Conservation (phyloP, 2,888 invertebrate genomes). For the Lepidocyrtoides sp. region DNA sequence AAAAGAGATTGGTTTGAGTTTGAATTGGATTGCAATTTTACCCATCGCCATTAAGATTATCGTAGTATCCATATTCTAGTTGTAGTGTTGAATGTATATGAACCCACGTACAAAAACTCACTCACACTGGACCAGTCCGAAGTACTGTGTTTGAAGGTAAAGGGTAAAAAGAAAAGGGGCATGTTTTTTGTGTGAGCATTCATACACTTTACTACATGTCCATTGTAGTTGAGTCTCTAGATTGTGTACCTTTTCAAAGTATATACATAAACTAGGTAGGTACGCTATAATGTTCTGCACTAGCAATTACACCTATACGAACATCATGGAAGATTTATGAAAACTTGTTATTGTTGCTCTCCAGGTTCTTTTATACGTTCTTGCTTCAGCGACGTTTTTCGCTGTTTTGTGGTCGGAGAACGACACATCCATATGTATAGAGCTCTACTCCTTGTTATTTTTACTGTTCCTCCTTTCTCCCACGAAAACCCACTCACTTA, state of each 20-base stretch:
- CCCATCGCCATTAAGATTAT: slow-evolving; percentile 53
- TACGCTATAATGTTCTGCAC: slow-evolving; percentile 22
- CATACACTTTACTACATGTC: neutral
- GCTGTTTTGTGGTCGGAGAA: slow-evolving; percentile 47
- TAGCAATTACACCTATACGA: neutral
- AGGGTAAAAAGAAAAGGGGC: neutral
- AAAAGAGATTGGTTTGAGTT: slow-evolving; percentile 63
- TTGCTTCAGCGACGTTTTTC: slow-evolving; percentile 52
- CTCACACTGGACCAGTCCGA: neutral
- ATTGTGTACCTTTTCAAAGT: neutral
- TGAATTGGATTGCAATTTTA: slow-evolving; percentile 69
- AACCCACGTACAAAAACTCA: neutral
- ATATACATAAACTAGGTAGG: no score
- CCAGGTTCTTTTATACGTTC: slow-evolving; percentile 35
- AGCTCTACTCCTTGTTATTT: slow-evolving; percentile 12
- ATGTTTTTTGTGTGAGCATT: neutral
- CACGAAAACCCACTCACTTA: slow-evolving; percentile 61
- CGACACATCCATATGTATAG: neutral
- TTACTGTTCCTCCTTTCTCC: slow-evolving; percentile 43
- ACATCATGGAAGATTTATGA: slow-evolving; percentile 62
- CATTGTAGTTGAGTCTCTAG: neutral
- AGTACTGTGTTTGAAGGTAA: neutral
- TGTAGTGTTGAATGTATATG: neutral
- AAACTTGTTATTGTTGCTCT: slow-evolving; percentile 70
- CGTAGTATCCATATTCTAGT: neutral